Base-by-base conservation (phyloP, 2,888 invertebrate genomes). In the Biston betularia region DNA sequence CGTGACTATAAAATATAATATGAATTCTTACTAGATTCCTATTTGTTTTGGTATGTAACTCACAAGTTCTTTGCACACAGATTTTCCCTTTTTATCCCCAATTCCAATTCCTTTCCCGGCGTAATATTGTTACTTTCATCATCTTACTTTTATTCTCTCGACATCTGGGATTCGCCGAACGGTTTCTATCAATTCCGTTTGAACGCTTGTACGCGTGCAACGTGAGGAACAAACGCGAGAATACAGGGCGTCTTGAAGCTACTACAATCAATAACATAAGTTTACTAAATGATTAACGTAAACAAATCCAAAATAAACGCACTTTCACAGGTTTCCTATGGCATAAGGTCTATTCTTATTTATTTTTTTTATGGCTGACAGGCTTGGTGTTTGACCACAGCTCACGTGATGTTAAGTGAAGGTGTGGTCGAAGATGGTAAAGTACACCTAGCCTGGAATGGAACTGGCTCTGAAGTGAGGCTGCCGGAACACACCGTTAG, bases 111-210 rank as follows among this genome's bases (percentile, higher is more conserved):
- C 68, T 69, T 70, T 65, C 62, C 48, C 67, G 54, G 59, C 71
- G 71, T 71, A 74, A 74, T 73, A 72, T 70, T 74, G 73, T 74
- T 74, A 73, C 70, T 71, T 73, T 73, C 74, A 71, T 73, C 71
- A 72, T 74, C 59, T 69, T 70, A 71, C 71, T 74, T 74, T 74
- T 71, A 68, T 61, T 61, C 66, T 65, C 64, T 62, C 67, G 65
- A 68, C 70, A 72, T 75, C 69, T 74, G 75, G 75, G 70, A 69
- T 70, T 68, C 71, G 65, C 67, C 57, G 74, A 73, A 74, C 71
- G 69, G 72, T 69, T 72, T 72, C 63, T 63, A 71, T 72, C 74
- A 71, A 74, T 72, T 77, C 69, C 72, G 49, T 67, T 59, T 70
- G 72, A 74, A 73, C 68, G 74, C 62, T 65, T 55, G 54, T 72